phyloP scores from a whole-genome alignment of 2,888 invertebrate species.

The Conchocele bisecta region DNA sequence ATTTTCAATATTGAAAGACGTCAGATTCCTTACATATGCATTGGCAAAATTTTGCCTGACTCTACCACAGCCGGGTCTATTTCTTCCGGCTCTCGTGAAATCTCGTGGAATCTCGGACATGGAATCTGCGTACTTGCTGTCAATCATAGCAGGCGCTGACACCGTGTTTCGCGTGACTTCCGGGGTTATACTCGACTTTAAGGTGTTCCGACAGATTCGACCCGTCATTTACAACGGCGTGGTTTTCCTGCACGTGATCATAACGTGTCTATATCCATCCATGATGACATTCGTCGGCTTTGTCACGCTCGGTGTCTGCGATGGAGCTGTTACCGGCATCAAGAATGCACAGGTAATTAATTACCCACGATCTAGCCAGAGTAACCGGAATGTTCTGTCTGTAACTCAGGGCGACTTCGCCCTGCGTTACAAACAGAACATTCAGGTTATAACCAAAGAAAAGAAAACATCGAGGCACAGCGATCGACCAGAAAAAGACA shows the following conservation, averaged over 20 bases:
- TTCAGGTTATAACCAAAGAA: too few species aligned
- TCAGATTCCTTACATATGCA: slow-evolving; percentile 56
- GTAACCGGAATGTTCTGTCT: too few species aligned
- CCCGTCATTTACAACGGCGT: slow-evolving; percentile 63
- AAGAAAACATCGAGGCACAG: too few species aligned
- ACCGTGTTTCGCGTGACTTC: slow-evolving; percentile 63
- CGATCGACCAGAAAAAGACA: too few species aligned
- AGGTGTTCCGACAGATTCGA: slow-evolving; percentile 59
- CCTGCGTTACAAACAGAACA: too few species aligned
- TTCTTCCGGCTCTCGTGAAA: slow-evolving; percentile 69
- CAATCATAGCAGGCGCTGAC: slow-evolving; percentile 65
- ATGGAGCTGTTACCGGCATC: slow-evolving; percentile 29
- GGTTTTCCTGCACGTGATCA: slow-evolving; percentile 58
- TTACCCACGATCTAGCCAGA: too few species aligned
- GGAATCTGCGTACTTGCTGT: slow-evolving; percentile 65
- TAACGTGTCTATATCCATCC: slow-evolving; percentile 58
- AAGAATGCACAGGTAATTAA: slow-evolving; percentile 44
- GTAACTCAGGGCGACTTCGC: too few species aligned
- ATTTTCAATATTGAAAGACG: slow-evolving; percentile 57
- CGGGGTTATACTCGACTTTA: slow-evolving; percentile 68
- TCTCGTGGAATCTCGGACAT: slow-evolving; percentile 59
- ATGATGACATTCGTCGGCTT: slow-evolving; percentile 38
- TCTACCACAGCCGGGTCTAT: slow-evolving; percentile 60
- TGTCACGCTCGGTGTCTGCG: slow-evolving; percentile 35
- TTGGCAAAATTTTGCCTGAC: slow-evolving; percentile 55